Percentiles rank a stretch among this genome's conserved stretches.
phyloP scores from a whole-genome alignment of 2,888 invertebrate genomes.

The Parascotia fuliginaria region DNA sequence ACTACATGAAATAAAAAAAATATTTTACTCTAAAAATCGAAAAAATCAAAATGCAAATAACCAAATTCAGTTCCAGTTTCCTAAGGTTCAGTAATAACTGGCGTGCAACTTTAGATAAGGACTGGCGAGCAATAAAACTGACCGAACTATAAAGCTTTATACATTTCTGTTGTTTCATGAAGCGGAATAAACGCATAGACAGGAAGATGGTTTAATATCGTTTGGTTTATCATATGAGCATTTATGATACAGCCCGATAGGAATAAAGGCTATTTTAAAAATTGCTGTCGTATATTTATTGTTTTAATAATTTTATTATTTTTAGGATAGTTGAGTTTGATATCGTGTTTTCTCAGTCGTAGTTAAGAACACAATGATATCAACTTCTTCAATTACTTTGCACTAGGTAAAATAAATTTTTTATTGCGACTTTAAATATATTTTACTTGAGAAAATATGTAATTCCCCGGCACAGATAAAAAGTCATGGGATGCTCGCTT shows the following conservation, averaged over 20 bases:
- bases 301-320: neutral
- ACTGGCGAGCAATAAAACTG: conserved; percentile 34
- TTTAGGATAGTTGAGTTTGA: no score
- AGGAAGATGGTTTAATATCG: conserved; percentile 21
- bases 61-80: conserved; percentile 8
- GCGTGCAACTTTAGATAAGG: conserved; percentile 27
- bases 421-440: no score
- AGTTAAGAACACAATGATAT: no score
- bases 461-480: no score
- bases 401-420: no score
- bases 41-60: neutral
- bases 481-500: no score
- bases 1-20: neutral
- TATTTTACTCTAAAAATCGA: neutral
- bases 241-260: conserved; percentile 4
- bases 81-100: conserved; percentile 30
- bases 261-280: neutral
- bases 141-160: conserved; percentile 37
- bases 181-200: conserved; percentile 24
- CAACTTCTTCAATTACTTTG: no score
- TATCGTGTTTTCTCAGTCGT: no score
- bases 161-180: conserved; percentile 32
- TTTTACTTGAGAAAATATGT: no score
- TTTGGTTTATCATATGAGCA: conserved; percentile 4
- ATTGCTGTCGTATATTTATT: neutral